Base-by-base conservation (phyloP, 2,113 vertebrate genomes). In the Illadopsis cleaveri region DNA sequence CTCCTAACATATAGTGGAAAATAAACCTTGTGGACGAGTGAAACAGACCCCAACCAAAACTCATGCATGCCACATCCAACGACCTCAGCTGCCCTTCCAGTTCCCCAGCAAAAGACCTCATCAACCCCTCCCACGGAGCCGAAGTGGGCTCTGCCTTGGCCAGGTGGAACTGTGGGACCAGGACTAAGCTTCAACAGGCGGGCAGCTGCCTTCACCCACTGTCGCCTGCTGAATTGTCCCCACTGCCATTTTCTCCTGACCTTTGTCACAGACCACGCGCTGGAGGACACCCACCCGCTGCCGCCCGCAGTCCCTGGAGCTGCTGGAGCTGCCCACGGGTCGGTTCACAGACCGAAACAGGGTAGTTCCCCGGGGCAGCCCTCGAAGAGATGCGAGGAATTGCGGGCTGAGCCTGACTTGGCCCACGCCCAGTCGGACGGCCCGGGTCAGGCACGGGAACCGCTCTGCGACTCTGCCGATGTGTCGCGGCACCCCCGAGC, bases 221-320 rank as follows among this genome's bases (percentile, higher is more conserved):
- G 5, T 2, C 40, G 7, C 66, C 66, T 6, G 37, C 83, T 57
- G 0, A 35, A 48, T n/a, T 22, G 24, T 51, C 81, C 82, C 82
- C 92, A 69, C 62, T 86, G 71, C 88, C 90, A 94, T 93, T 86
- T 94, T 75, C 84, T 82, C 58, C 62, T 45, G 90, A 97, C 94
- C 96, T 96, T 96, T 93, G 73, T 54, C 19, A 9, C 45, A 83
- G 47, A 56, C 80, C 82, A 40, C 9, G 42, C 11, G 11, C 86
- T 3, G 84, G 40, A 79, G 84, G 80, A 73, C 50, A 56, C 61
- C 31, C 45, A 27, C 50, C 9, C 42, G 50, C 70, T 12, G 66
- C 38, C 37, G 15, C 35, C 33, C 35, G 19, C 64, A 31, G 45
- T 44, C 37, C 57, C 51, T 1, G 33, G 45, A 16, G 42, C 50